These are phyloP conservation scores for Ibidorhyncha struthersii DNA, from an alignment of 2,113 vertebrate species.

Conservation along the genomic window DNA sequence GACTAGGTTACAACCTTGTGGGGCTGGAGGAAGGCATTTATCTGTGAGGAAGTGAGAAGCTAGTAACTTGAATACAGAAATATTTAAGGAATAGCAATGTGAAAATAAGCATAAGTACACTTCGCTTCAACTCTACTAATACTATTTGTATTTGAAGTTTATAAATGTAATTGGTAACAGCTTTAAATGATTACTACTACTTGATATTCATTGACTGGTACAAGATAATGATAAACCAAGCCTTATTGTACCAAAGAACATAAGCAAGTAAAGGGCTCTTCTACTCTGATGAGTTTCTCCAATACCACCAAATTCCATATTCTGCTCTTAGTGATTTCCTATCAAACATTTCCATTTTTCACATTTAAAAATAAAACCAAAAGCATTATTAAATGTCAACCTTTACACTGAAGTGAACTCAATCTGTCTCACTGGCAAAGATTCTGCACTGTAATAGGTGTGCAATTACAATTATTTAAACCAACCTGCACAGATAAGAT, in stretches of 20 bases:
- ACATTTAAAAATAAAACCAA: not conserved
- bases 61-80: not conserved
- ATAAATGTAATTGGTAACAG: not conserved
- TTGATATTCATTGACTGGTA: not conserved
- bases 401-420: not conserved
- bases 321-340: not conserved
- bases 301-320: not conserved
- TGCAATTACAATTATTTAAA: not conserved
- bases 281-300: not conserved
- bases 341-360: not conserved
- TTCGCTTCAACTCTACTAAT: not conserved
- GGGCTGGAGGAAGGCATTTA: not conserved
- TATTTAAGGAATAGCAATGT: not conserved
- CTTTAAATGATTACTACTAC: not conserved
- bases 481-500: not conserved
- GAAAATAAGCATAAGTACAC: not conserved
- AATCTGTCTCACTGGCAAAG: not conserved
- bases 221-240: not conserved
- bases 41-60: not conserved
- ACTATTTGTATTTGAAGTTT: not conserved
- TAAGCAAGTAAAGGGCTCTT: not conserved
- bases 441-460: not conserved
- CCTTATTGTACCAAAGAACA: accelerated
- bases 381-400: not conserved
- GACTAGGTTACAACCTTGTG: not conserved